Evolutionary conservation across 2,797 vertebrate genomes (phyloP), one percentile per base, ranked within the genome.

Genomic region (Tokudaia tokunoshimensis): DNA sequence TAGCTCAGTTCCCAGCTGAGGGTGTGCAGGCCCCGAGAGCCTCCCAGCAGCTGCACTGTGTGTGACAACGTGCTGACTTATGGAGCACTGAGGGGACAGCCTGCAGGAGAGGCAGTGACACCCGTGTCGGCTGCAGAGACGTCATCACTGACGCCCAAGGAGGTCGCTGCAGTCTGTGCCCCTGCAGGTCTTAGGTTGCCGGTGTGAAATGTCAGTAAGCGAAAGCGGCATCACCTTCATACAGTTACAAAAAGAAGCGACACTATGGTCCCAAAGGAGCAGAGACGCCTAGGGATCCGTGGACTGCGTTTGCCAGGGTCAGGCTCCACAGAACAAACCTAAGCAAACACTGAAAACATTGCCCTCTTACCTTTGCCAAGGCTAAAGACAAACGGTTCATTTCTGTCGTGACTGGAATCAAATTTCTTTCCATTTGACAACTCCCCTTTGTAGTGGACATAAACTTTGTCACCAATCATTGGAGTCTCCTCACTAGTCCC

Each of bases 391-490:
- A 99, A 99, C 75, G 99, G 99, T 75, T 99, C 99, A 0, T 99
- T 99, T 93, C 99, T 99, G 65, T 99, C 99, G 0, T 98, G 98
- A 98, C 99, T 99, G 98, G 99, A 99, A 98, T 99, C 99, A 87
- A 99, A 99, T 95, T 99, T 99, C 98, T 99, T 99, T 47, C 99
- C 99, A 3, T 98, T 99, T 96, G 99, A 98, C 96, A 99, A 90
- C 97, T 98, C 99, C 90, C 99, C 99, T 89, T 99, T 99, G 98
- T 99, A 99, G 98, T 99, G 99, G 95, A 99, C 99, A 0, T 98
- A 99, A 94, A 99, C 99, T 98, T 98, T 99, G 98, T 99, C 99
- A 88, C 99, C 99, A 0, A 99, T 99, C 99, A 99, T 99, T 17
- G 99, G 99, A 34, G 61, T 98, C 76, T 99, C 99, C 34, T 99